These are phyloP conservation scores for Drosophila nannoptera DNA, from an alignment of 1,140 invertebrate species.

Conservation along the genomic window DNA sequence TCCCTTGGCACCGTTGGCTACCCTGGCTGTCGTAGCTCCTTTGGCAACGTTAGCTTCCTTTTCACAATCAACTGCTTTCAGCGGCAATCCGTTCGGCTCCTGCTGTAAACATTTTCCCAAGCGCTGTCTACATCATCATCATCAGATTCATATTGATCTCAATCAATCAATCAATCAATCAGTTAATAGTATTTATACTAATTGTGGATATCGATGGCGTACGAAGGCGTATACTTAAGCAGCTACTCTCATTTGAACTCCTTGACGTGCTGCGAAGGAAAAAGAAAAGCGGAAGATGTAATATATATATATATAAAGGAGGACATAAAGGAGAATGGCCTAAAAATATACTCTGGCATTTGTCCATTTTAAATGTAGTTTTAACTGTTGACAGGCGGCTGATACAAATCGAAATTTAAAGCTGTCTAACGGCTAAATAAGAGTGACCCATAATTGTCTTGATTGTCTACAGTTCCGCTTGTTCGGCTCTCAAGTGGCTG, in stretches of 20 bases:
- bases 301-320: too few species aligned
- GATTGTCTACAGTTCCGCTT: constrained; percentile 20
- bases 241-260: too few species aligned
- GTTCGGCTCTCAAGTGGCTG: constrained; percentile 14
- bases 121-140: not conserved
- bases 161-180: too few species aligned
- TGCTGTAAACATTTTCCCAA: constrained; percentile 19
- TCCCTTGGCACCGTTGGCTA: not conserved
- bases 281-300: not conserved
- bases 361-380: not conserved
- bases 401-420: constrained; percentile 2
- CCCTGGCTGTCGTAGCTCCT: not conserved
- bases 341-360: not conserved
- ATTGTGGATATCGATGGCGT: not conserved
- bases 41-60: not conserved
- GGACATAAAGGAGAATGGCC: not conserved
- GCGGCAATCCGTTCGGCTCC: constrained; percentile 5
- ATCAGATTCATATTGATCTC: not conserved
- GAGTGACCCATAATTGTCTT: constrained; percentile 28
- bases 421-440: constrained; percentile 4
- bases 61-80: constrained; percentile 8
- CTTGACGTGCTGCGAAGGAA: too few species aligned
- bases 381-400: not conserved
- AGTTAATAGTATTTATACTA: too few species aligned
- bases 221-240: too few species aligned